Conservation (phyloP, 2,113 vertebrate species). For the Caretta caretta region DNA sequence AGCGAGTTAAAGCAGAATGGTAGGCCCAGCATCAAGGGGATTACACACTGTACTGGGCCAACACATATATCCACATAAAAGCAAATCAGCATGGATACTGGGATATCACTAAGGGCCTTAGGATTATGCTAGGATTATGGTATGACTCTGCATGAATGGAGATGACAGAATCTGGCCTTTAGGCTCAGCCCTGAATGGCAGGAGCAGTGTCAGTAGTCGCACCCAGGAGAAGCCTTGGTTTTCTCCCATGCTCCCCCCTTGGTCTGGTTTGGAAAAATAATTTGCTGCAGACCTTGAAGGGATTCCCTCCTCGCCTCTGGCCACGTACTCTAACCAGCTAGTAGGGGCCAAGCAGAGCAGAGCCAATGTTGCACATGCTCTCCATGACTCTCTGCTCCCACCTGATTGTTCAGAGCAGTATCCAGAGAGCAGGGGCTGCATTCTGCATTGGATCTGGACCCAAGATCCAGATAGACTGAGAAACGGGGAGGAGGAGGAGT, state of each 20-base stretch:
- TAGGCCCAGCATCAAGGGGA: not conserved
- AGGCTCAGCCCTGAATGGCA: not conserved
- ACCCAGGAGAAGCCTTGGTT: not conserved
- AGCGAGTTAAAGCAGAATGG: slow-evolving; percentile 17
- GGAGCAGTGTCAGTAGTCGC: not conserved
- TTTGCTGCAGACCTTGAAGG: not conserved
- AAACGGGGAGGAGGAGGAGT: not conserved
- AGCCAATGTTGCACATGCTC: not conserved
- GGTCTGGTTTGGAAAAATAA: not conserved
- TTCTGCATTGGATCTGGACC: not conserved
- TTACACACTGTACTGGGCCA: not conserved
- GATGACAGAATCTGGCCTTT: not conserved
- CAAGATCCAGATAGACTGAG: not conserved
- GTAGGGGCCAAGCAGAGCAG: not conserved
- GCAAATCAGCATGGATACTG: not conserved
- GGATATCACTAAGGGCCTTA: not conserved
- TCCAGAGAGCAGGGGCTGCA: not conserved
- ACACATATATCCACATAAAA: not conserved
- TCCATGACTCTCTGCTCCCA: not conserved
- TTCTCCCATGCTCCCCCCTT: fast-evolving
- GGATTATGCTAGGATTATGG: fast-evolving
- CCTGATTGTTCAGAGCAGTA: not conserved
- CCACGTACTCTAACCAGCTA: not conserved
- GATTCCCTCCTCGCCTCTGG: not conserved
- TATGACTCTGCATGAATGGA: not conserved